Conservation (phyloP, 2,888 invertebrate species). For the Lydus trimaculatus region DNA sequence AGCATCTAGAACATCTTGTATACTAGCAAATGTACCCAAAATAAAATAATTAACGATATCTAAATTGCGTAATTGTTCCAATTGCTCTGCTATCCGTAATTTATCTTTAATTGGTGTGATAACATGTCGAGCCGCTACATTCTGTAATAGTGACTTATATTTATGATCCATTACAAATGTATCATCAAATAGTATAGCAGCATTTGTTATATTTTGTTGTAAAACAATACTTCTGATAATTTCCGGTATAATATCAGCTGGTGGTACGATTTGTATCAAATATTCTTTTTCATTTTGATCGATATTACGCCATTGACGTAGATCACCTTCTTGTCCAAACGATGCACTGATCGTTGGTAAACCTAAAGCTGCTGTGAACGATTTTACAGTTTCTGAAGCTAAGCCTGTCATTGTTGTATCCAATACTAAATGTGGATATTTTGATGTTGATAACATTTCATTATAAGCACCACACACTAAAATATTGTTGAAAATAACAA, state of each 20-base stretch:
- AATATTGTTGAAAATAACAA: conserved; percentile 11
- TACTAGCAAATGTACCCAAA: conserved; percentile 75
- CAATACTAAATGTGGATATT: conserved; percentile 79
- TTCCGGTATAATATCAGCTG: conserved; percentile 85
- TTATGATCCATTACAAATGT: conserved; percentile 85
- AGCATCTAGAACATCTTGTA: conserved; percentile 62
- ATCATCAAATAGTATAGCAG: conserved; percentile 90
- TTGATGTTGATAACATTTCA: conserved; percentile 68
- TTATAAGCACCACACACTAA: conserved; percentile 78
- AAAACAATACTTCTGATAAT: conserved; percentile 81
- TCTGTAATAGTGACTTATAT: conserved; percentile 88
- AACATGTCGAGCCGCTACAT: conserved; percentile 89
- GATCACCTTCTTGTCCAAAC: conserved; percentile 84
- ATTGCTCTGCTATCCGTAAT: conserved; percentile 68
- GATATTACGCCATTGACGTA: conserved; percentile 82
- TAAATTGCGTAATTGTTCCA: conserved; percentile 76
- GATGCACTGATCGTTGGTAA: conserved; percentile 86
- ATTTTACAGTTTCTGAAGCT: conserved; percentile 85
- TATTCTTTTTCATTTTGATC: conserved; percentile 75
- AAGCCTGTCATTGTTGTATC: conserved; percentile 84
- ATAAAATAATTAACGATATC: conserved; percentile 92
- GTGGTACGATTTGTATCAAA: conserved; percentile 84
- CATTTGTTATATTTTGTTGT: conserved; percentile 87
- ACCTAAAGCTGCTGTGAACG: conserved; percentile 79
- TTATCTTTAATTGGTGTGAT: conserved; percentile 74